Base-by-base conservation (phyloP, 2,888 invertebrate genomes). In the Ectropis crepuscularia region DNA sequence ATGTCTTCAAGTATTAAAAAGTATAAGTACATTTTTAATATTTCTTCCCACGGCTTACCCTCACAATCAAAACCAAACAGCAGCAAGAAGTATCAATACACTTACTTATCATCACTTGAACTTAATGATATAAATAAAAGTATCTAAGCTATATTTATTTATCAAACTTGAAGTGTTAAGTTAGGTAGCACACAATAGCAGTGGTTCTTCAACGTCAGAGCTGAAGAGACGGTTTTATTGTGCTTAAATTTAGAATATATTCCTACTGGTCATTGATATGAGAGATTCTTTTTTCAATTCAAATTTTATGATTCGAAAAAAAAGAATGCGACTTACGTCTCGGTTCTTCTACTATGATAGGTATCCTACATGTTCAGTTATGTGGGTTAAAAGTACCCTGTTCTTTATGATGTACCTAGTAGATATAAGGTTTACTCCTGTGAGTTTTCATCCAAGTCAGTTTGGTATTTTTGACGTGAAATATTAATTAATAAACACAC, bases 71-170 rank as follows among this genome's bases (percentile, higher is more conserved):
- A 51, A 53, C 38, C 8, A 6, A 70, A 66, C 65, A 58, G 63
- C 66, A 63, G 65, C 63, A 38, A 55, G 16, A 38, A 41, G 7
- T 58, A 60, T 51, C 53, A 53, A 60, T 45, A 59, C 38, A 37
- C 45, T 45, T 9, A 46, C 36, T 45, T 54, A 38, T 50, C 50
- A 62, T 62, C 62, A 64, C 61, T 68, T 67, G 43, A 63, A 61
- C 55, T 47, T 63, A 63, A 60, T 57, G 65, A 61, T 66, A 61
- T 61, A 57, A 61, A 69, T 55, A 68, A 66, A 65, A 61, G 57
- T 53, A 57, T 54, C 50, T 16, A 50, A 61, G 57, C 46, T 51
- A 47, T 62, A 51, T 62, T 62, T 57, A 61, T 55, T 61, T 61
- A 57, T 8, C 28, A 43, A 47, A 53, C 36, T 12, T 51, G n/a